A percentile compares a stretch with the other conserved stretches of the same genome.
These are phyloP conservation scores for Gobio occitaniae DNA, from an alignment of 2,797 vertebrate species.

Conservation along the genomic window DNA sequence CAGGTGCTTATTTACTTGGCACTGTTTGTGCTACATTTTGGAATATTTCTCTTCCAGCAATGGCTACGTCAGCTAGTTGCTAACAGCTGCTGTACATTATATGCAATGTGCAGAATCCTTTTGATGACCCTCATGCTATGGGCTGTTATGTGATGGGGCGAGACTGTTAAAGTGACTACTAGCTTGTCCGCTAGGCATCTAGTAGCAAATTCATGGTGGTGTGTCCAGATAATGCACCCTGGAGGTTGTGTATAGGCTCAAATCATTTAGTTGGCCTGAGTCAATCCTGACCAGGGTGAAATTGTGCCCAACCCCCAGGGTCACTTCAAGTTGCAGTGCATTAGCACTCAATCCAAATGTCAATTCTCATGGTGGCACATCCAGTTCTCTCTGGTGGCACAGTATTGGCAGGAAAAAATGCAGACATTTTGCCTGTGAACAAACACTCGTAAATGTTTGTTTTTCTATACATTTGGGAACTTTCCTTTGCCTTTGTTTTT, in stretches of 20 bases:
- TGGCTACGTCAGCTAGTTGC: background rate
- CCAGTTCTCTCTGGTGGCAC: conserved; percentile 11
- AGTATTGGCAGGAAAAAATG: background rate
- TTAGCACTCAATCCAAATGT: conserved; percentile 8
- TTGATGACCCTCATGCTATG: background rate
- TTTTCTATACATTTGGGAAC: background rate
- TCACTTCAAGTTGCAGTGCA: conserved; percentile 2
- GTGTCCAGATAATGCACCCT: conserved; percentile 12
- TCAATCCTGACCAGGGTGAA: conserved; percentile 3
- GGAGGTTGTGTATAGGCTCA: background rate
- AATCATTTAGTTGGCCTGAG: background rate
- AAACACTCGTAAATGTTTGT: background rate
- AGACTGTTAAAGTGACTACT: background rate
- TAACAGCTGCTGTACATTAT: conserved; percentile 5
- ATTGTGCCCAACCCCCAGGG: background rate
- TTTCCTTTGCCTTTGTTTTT: background rate
- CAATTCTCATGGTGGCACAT: conserved; percentile 30
- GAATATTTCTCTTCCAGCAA: background rate
- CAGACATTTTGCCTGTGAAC: background rate
- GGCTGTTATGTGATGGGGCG: background rate
- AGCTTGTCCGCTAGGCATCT: background rate
- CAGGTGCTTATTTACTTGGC: conserved; percentile 25
- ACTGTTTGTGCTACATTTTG: conserved; percentile 13
- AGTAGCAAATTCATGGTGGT: conserved; percentile 2
- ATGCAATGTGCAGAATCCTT: background rate